These are phyloP conservation scores for Rhynchopsitta pachyrhyncha DNA, from an alignment of 2,113 vertebrate genomes.

Conservation along the genomic window DNA sequence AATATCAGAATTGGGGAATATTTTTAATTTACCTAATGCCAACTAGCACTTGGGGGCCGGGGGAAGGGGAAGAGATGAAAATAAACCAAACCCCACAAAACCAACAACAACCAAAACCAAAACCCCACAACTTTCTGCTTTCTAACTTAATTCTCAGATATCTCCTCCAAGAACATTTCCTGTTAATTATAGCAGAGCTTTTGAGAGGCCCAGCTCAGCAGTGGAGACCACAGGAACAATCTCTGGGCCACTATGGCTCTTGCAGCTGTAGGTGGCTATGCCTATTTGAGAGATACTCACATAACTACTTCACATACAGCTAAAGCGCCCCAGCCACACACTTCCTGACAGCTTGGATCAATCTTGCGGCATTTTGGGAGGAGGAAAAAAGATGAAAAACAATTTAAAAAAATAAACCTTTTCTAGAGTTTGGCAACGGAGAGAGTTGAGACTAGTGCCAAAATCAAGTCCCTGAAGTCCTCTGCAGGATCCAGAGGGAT, in stretches of 20 bases:
- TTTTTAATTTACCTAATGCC: background rate
- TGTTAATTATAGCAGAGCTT: background rate
- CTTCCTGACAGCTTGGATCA: background rate
- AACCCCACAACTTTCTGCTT: accelerated
- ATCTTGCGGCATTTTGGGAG: background rate
- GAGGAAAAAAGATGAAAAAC: background rate
- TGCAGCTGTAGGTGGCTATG: background rate
- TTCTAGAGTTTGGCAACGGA: background rate
- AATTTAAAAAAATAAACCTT: background rate
- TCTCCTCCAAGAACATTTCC: background rate
- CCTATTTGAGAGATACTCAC: background rate
- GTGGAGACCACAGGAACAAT: background rate
- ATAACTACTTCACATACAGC: background rate
- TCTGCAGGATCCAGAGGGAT: background rate
- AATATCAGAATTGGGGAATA: background rate
- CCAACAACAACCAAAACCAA: background rate
- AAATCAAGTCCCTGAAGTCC: background rate
- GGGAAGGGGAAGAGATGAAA: background rate
- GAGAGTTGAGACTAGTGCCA: background rate
- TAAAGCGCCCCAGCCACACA: background rate
- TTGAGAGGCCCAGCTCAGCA: background rate
- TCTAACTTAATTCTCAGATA: background rate
- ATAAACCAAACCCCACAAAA: background rate
- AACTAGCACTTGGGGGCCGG: background rate
- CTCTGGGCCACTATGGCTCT: background rate